A percentile compares a stretch with the other conserved stretches of the same genome.
Evolutionary conservation across 2,113 vertebrate genomes (phyloP).

Genomic region (Monarcha castaneiventris): DNA sequence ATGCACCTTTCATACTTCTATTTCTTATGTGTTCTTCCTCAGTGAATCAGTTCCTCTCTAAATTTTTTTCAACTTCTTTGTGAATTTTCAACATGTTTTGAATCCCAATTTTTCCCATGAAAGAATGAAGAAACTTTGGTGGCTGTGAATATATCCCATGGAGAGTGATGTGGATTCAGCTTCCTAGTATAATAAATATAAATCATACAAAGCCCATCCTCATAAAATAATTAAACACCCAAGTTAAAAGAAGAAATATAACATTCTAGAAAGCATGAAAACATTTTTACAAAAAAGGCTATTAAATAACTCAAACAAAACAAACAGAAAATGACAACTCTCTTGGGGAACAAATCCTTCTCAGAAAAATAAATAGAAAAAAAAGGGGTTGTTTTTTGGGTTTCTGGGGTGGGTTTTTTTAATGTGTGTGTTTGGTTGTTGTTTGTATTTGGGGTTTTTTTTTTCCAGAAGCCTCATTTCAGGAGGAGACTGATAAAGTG

Average conservation of each 20-base stretch:
- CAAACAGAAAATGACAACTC: not conserved
- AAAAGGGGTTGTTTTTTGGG: rapidly evolving
- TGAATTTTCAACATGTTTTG: not conserved
- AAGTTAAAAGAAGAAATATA: not conserved
- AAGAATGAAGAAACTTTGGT: not conserved
- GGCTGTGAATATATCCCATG: not conserved
- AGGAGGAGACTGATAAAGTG: not conserved
- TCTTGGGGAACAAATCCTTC: not conserved
- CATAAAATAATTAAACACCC: not conserved
- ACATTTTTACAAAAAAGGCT: not conserved
- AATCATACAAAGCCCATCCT: not conserved
- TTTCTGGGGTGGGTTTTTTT: not conserved
- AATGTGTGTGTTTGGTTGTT: not conserved
- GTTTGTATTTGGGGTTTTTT: not conserved
- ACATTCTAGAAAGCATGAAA: not conserved
- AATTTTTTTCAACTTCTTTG: not conserved
- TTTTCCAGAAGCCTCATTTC: not conserved
- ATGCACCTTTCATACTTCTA: not conserved
- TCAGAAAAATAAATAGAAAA: not conserved
- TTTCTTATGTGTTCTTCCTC: not conserved
- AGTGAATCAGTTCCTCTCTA: not conserved
- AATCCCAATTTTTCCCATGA: not conserved
- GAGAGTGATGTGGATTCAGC: not conserved
- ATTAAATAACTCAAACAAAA: not conserved
- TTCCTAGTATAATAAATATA: not conserved